Percentiles rank a stretch among this genome's conserved stretches.
Evolutionary conservation across 2,888 invertebrate genomes (phyloP).

Genomic region (Nebria brevicollis): DNA sequence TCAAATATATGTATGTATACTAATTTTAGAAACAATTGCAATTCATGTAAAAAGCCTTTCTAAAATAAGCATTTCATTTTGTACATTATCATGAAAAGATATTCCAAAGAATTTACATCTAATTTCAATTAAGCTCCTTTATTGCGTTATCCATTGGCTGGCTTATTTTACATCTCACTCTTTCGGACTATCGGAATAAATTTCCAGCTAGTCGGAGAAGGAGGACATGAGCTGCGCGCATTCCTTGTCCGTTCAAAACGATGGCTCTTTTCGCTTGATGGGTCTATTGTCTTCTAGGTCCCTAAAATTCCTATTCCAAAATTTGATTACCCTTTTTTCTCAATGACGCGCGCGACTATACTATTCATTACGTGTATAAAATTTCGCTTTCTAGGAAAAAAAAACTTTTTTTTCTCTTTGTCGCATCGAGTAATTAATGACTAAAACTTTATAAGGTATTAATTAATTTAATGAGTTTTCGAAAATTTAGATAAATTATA

Average conservation of each 20-base stretch:
- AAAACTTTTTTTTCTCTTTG: slow-evolving; percentile 21
- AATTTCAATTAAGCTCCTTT: slow-evolving; percentile 46
- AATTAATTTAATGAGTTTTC: not conserved
- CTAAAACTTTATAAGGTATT: not conserved
- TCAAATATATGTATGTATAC: not conserved
- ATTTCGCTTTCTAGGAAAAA: slow-evolving; percentile 4
- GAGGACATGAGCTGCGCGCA: slow-evolving; percentile 15
- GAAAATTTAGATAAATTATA: not conserved
- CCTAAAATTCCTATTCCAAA: slow-evolving; percentile 11
- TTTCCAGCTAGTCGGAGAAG: slow-evolving; percentile 21
- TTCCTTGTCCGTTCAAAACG: slow-evolving; percentile 36
- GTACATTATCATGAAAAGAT: slow-evolving; percentile 39
- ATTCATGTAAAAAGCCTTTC: not conserved
- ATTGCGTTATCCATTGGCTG: slow-evolving; percentile 31
- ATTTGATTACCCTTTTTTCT: slow-evolving; percentile 31
- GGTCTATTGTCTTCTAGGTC: slow-evolving; percentile 33
- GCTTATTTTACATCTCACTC: slow-evolving; percentile 19
- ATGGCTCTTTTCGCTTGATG: slow-evolving; percentile 20
- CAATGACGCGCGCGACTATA: not conserved
- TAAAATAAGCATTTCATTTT: slow-evolving; percentile 13
- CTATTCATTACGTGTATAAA: slow-evolving; percentile 20
- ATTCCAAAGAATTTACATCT: slow-evolving; percentile 38
- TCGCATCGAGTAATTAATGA: not conserved
- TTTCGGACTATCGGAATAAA: slow-evolving; percentile 30
- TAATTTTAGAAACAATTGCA: not conserved